Conservation (phyloP, 2,113 vertebrate species). For the Muscicapa adusta region DNA sequence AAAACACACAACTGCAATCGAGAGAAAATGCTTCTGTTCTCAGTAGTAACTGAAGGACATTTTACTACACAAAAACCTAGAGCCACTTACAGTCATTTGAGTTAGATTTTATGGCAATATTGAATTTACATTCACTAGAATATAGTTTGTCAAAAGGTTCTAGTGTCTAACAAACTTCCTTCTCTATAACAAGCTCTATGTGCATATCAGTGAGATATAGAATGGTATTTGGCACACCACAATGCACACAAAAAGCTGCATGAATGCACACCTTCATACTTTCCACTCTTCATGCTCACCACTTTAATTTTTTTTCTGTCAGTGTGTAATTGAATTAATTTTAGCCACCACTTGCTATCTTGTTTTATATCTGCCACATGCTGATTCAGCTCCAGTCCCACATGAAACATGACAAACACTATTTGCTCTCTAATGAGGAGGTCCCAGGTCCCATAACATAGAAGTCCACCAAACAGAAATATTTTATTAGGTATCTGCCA, state of each 20-base stretch:
- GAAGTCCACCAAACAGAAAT: neutral
- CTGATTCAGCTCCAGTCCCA: neutral
- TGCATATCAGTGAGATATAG: accelerated
- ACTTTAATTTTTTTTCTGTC: neutral
- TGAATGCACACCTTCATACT: neutral
- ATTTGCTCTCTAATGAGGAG: neutral
- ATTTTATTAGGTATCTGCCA: neutral
- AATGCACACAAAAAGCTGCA: neutral
- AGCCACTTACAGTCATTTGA: neutral
- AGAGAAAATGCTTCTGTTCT: neutral
- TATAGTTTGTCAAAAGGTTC: neutral
- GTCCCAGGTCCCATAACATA: neutral
- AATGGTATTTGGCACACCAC: neutral
- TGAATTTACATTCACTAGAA: neutral
- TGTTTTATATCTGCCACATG: neutral
- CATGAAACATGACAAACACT: neutral
- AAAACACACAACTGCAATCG: neutral
- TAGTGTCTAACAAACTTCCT: neutral
- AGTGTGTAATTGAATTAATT: neutral
- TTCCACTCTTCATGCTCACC: neutral
- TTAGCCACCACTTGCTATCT: neutral
- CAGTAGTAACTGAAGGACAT: neutral
- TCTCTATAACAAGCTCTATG: accelerated
- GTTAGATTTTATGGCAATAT: neutral
- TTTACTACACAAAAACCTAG: neutral